These are phyloP conservation scores for Mya arenaria DNA, from an alignment of 1,140 invertebrate genomes.

Conservation along the genomic window DNA sequence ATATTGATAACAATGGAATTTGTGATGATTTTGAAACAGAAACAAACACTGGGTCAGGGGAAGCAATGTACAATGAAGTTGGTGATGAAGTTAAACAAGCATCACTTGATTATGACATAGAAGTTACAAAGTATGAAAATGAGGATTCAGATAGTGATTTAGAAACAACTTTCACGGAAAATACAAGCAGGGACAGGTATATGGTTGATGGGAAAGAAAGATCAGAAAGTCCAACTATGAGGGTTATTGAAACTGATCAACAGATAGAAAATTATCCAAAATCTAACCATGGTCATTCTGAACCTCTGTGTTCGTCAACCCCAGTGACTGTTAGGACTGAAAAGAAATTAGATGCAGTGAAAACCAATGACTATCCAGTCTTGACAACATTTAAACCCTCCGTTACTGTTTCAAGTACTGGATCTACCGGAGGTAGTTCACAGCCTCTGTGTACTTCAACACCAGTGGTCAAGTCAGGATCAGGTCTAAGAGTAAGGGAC, in stretches of 20 bases:
- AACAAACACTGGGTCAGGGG: background rate
- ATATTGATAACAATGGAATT: background rate
- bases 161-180: no score
- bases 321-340: background rate
- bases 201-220: background rate
- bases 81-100: background rate
- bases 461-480: slow-evolving; percentile 10
- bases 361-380: background rate
- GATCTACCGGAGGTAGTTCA: background rate
- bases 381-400: background rate
- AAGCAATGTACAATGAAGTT: background rate
- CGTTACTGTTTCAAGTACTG: background rate
- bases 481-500: slow-evolving; percentile 35
- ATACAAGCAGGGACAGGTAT: background rate
- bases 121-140: background rate
- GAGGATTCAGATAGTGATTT: background rate
- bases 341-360: background rate
- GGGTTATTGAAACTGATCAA: slow-evolving; percentile 6
- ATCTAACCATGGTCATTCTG: background rate
- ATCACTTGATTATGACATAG: no score
- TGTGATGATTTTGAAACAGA: background rate
- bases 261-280: background rate
- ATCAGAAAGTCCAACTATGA: background rate
- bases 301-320: slow-evolving; percentile 40
- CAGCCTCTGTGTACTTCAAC: slow-evolving; percentile 37